Base-by-base conservation (phyloP, 2,888 invertebrate species). In the Tethea ocularis region DNA sequence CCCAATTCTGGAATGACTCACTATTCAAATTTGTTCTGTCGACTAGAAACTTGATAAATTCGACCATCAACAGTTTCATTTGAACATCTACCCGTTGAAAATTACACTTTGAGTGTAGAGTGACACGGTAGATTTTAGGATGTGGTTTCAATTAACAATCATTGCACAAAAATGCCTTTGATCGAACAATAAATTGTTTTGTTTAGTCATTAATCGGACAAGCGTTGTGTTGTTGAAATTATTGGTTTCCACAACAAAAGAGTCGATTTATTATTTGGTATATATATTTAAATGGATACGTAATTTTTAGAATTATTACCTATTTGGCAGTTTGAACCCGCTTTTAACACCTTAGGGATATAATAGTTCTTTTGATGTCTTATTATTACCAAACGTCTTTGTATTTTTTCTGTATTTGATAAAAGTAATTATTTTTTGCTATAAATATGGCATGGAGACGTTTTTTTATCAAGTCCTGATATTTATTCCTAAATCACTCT, bases 241-340 rank as follows among this genome's bases (percentile, higher is more conserved):
- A 46, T 46, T 46, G 20, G 46, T 46, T 46, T 46, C 20, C 20
- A 46, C 17, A 46, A 46, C 46, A 46, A 46, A 46, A 46, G 46
- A 46, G 17, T 46, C 46, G 46, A 46, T 46, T 20, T 46, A 46
- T 46, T 46, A 46, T 46, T 46, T 20, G 20, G 20, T 20, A n/a
- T n/a, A 7, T 20, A 33, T 20, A 46, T 57, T 51, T 51, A 57
- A 57, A 46, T 66, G 62, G 65, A 65, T 72, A 69, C 73, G 41
- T 20, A 2, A 46, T 46, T 5, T 46, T 46, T 46, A 20, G 20
- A 46, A 46, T 46, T 20, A 46, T 46, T n/a, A n/a, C n/a, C 46
- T 46, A 46, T 46, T 46, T 46, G n/a, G 38, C 20, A 7, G 20
- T 46, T 46, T 46, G 17, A 38, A n/a, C 20, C 20, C 17, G 20